Evolutionary conservation across 2,888 invertebrate genomes (phyloP).

Genomic region (Cataglyphis cursor): DNA sequence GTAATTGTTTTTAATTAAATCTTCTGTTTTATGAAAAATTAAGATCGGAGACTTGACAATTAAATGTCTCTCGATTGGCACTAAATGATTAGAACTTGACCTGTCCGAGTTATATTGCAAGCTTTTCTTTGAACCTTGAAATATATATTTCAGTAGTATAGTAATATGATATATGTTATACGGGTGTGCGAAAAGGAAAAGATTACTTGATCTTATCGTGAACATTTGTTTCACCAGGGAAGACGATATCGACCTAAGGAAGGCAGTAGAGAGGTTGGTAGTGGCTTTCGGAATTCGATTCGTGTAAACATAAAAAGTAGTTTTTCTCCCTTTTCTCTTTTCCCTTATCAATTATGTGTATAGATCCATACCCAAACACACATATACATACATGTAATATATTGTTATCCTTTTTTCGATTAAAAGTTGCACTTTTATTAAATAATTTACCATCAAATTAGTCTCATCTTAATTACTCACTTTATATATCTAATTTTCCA

Average conservation of each 20-base stretch:
- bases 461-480: conserved; percentile 34
- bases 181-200: not conserved
- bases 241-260: conserved; percentile 79
- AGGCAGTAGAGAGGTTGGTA: conserved; percentile 82
- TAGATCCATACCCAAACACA: not conserved
- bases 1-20: not conserved
- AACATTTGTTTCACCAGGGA: conserved; percentile 76
- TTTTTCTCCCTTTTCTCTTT: not conserved
- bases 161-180: not conserved
- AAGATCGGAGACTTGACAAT: not conserved
- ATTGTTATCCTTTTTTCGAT: not conserved
- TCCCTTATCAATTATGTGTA: conserved; percentile 25
- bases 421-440: not conserved
- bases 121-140: not conserved
- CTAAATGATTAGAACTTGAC: not conserved
- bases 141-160: conserved; percentile 5
- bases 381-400: not conserved
- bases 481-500: not conserved
- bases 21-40: not conserved
- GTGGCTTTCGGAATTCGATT: conserved; percentile 66
- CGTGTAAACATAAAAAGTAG: conserved; percentile 56
- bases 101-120: not conserved
- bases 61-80: not conserved
- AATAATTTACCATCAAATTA: not conserved
- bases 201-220: conserved; percentile 42